These are phyloP conservation scores for Nomada lathburiana DNA, from an alignment of 2,888 invertebrate species.

Conservation along the genomic window DNA sequence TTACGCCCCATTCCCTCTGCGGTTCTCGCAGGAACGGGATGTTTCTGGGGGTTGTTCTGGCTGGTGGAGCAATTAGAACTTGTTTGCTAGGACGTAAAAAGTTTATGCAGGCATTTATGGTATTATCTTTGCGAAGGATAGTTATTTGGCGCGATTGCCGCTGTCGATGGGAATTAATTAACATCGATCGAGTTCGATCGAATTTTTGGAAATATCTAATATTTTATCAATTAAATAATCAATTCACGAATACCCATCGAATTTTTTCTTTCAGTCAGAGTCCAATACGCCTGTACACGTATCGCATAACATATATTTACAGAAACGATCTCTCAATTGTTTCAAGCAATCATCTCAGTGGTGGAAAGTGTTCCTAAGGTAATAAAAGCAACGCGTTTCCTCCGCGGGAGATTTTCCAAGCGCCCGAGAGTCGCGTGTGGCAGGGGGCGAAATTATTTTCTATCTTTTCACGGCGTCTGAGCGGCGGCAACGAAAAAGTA, in stretches of 20 bases:
- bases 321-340: slow-evolving; percentile 12
- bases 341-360: neutral
- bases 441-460: slow-evolving; percentile 58
- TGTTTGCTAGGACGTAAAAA: neutral
- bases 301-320: neutral
- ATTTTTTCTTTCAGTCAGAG: neutral
- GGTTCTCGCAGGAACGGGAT: slow-evolving; percentile 1
- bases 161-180: neutral
- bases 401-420: slow-evolving; percentile 26
- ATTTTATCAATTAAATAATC: neutral
- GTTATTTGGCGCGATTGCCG: too few relatives aligned
- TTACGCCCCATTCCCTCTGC: slow-evolving; percentile 1
- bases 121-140: neutral
- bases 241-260: neutral
- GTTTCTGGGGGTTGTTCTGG: neutral
- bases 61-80: slow-evolving; percentile 18
- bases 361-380: neutral
- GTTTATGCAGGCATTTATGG: neutral
- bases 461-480: slow-evolving; percentile 60
- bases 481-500: slow-evolving; percentile 6
- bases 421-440: slow-evolving; percentile 15
- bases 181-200: neutral
- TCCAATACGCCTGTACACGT: neutral
- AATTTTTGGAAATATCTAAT: neutral
- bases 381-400: slow-evolving; percentile 10